Evolutionary conservation across 2,113 vertebrate genomes (phyloP), one percentile per base, ranked within the genome.

Genomic region (Zapornia atra): DNA sequence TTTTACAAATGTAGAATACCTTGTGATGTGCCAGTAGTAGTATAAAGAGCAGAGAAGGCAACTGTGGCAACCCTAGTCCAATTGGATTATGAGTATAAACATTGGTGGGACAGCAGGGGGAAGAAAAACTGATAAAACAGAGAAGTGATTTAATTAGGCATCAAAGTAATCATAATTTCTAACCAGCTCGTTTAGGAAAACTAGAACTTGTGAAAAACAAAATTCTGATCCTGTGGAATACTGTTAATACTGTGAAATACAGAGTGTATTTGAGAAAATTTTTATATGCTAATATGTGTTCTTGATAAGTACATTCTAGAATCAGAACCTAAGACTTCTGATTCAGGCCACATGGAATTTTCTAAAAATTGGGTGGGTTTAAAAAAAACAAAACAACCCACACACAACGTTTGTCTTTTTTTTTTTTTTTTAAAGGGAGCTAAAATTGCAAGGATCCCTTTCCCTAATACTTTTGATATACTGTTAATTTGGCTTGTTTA

Each of bases 71-170:
- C 6, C 68, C 12, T 4, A 77, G 26, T 33, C 13, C 10, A 44
- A 9, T 9, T 64, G 6, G 20, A 68, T 71, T 80, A 59, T 48
- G 13, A 54, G 5, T 44, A 64, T 19, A 84, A 93, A 73, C 6
- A 20, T 8, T 50, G 9, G 4, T 2, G 6, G 20, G 2, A 21
- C 22, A 33, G 25, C 26, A 14, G 7, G 13, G 5, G 1, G 22
- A 11, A 71, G 9, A 6, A 63, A 72, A 78, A 54, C 6, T 50
- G 21, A 51, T 31, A 50, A 40, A 75, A 51, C 3, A 83, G 13
- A 82, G 6, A 25, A 81, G 11, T 25, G 3, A 76, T 92, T 54
- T 64, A 83, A 40, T 54, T 84, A 77, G 15, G 10, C 38, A 83
- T 54, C 10, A 86, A 61, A 82, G 40, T 38, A 54, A 50, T 16